Conservation (phyloP, 2,888 invertebrate species). For the Morinoia aosen region DNA sequence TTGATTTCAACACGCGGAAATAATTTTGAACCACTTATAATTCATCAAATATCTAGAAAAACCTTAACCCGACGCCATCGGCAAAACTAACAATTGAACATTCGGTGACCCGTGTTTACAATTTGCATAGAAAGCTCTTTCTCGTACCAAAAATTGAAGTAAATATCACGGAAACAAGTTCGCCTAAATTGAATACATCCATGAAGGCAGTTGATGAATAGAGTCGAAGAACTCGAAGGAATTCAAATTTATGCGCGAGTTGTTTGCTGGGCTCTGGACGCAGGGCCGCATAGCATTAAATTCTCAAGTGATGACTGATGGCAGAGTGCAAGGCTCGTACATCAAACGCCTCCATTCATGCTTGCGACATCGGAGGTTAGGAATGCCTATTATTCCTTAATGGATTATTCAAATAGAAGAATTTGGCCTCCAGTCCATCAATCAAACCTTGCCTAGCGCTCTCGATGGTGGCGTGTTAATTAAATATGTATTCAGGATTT, state of each 20-base stretch:
- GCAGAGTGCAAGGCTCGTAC: background rate
- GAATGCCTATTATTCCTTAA: background rate
- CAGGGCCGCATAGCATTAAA: background rate
- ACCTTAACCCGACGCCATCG: too few species aligned
- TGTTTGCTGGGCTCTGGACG: background rate
- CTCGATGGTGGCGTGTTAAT: background rate
- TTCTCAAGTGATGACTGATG: constrained; percentile 12
- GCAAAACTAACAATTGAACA: too few species aligned
- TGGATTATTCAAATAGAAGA: background rate
- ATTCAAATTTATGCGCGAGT: background rate
- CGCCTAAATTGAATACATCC: background rate
- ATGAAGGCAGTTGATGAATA: background rate
- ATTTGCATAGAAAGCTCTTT: background rate
- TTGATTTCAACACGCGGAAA: too few species aligned
- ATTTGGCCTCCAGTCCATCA: background rate
- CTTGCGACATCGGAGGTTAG: constrained; percentile 2
- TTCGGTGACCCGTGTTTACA: too few species aligned
- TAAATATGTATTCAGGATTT: background rate
- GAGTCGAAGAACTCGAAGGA: background rate
- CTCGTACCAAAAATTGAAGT: background rate
- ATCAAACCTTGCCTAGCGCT: background rate
- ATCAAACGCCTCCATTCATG: constrained; percentile 4
- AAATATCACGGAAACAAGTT: background rate
- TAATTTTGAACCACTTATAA: too few species aligned
- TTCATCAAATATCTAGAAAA: too few species aligned